phyloP scores from a whole-genome alignment of 2,888 invertebrate genomes.

The Macrophya annulata region DNA sequence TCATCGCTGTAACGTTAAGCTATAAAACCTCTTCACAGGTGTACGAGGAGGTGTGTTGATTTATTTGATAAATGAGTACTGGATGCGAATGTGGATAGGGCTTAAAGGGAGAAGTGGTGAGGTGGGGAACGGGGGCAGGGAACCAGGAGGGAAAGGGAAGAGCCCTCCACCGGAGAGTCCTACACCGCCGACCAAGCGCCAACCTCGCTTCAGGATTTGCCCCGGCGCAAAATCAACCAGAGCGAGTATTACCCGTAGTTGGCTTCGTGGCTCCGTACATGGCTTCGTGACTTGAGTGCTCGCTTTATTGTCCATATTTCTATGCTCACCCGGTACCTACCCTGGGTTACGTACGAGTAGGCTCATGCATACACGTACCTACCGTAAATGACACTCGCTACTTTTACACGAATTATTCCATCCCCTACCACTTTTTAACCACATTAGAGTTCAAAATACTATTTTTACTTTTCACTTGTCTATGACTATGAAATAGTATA shows the following conservation, averaged over 20 bases:
- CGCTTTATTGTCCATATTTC: conserved; percentile 52
- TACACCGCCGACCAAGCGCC: conserved; percentile 73
- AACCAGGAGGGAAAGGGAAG: conserved; percentile 67
- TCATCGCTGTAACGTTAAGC: conserved; percentile 28
- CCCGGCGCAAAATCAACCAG: conserved; percentile 45
- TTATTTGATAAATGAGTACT: conserved; percentile 78
- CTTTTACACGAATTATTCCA: conserved; percentile 36
- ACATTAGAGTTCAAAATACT: background rate
- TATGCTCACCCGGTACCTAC: conserved; percentile 43
- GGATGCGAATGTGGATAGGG: conserved; percentile 76
- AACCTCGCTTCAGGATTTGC: conserved; percentile 52
- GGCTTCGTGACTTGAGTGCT: conserved; percentile 45
- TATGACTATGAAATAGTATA: background rate
- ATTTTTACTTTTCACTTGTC: background rate
- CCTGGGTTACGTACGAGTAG: conserved; percentile 22
- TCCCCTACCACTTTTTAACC: conserved; percentile 8
- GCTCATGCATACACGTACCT: background rate
- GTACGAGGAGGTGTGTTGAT: conserved; percentile 77
- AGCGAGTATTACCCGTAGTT: conserved; percentile 41
- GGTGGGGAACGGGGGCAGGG: conserved; percentile 58
- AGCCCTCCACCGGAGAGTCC: conserved; percentile 77
- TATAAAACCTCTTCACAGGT: conserved; percentile 72
- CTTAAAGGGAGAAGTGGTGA: conserved; percentile 69
- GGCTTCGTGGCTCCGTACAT: conserved; percentile 39
- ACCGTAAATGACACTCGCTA: conserved; percentile 41